Conservation (phyloP, 1,140 invertebrate species). For the Drosophila pruinosa region DNA sequence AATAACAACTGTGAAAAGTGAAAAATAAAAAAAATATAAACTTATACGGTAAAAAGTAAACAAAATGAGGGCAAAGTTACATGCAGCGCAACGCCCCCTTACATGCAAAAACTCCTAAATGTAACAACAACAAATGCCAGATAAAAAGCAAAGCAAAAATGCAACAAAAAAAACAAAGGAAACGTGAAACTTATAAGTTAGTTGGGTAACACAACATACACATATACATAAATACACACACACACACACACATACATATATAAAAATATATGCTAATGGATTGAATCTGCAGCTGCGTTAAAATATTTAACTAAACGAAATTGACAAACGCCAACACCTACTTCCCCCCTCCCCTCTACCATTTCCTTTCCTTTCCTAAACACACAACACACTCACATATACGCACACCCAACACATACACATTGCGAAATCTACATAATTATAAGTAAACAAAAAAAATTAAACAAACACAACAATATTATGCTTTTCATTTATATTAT, state of each 20-base stretch:
- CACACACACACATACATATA: conserved; percentile 13
- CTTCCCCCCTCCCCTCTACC: background rate
- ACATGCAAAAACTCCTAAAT: background rate
- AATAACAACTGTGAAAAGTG: conserved; percentile 4
- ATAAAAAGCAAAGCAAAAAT: background rate
- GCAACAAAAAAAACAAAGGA: conserved; percentile 14
- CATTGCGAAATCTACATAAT: conserved; percentile 17
- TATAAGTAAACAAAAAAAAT: conserved; percentile 1
- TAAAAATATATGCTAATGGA: conserved; percentile 19
- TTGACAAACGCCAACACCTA: conserved; percentile 32
- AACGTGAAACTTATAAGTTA: background rate
- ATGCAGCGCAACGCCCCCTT: background rate
- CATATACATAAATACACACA: conserved; percentile 2
- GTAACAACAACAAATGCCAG: background rate
- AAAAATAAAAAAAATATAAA: conserved; percentile 9
- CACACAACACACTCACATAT: conserved; percentile 10
- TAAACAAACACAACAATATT: conserved; percentile 26
- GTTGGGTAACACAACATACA: conserved; percentile 22
- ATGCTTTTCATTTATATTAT: conserved; percentile 57
- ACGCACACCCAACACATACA: conserved; percentile 25
- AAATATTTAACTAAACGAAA: conserved; percentile 23
- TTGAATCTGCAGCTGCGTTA: conserved; percentile 42
- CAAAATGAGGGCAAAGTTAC: background rate
- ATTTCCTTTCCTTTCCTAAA: background rate
- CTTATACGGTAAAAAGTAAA: background rate